Evolutionary conservation across 2,888 invertebrate genomes (phyloP).

Genomic region (Phorcus lineatus): DNA sequence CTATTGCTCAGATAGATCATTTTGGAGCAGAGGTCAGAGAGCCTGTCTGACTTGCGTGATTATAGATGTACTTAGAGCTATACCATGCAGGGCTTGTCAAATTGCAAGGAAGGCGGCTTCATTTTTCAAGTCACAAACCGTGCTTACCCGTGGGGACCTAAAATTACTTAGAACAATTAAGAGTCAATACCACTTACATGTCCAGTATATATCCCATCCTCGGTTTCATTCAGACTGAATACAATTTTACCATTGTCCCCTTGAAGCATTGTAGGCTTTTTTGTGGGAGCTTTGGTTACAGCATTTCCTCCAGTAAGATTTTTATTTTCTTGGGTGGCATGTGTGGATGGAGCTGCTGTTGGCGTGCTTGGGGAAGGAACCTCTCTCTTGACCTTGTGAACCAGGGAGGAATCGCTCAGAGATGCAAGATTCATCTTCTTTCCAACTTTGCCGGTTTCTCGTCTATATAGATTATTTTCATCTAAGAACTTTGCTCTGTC

Average conservation of each 20-base stretch:
- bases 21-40: too few relatives aligned
- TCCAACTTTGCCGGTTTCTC: not conserved
- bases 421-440: not conserved
- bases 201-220: not conserved
- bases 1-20: too few relatives aligned
- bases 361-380: not conserved
- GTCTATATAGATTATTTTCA: conserved; percentile 29
- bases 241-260: not conserved
- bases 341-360: not conserved
- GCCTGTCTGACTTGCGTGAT: too few relatives aligned
- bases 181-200: conserved; percentile 12
- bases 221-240: not conserved
- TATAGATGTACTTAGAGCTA: too few relatives aligned
- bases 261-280: not conserved
- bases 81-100: too few relatives aligned
- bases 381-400: not conserved
- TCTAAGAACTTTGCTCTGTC: not conserved
- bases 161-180: too few relatives aligned
- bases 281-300: not conserved
- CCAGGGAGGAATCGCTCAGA: not conserved
- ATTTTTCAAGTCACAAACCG: too few relatives aligned
- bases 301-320: not conserved
- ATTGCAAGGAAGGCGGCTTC: too few relatives aligned
- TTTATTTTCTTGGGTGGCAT: not conserved
- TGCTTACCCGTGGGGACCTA: too few relatives aligned